Percentiles rank a stretch among this genome's conserved stretches.
These are phyloP conservation scores for Gopherus flavomarginatus DNA, from an alignment of 2,113 vertebrate genomes.

Conservation along the genomic window DNA sequence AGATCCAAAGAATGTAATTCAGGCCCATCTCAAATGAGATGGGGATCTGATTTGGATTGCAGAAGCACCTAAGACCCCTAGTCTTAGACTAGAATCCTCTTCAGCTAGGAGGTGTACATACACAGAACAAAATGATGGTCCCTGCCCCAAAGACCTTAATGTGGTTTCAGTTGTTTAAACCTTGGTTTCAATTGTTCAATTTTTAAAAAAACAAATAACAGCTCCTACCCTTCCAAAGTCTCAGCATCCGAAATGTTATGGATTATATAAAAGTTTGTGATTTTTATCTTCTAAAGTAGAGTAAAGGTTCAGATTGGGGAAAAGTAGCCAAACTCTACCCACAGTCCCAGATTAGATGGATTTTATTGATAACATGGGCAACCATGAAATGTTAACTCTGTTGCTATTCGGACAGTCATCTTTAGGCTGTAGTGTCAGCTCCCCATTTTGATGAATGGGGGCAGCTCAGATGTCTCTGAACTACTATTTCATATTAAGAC, in stretches of 20 bases:
- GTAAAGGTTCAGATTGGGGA: constrained; percentile 56
- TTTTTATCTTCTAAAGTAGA: constrained; percentile 58
- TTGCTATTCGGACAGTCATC: constrained; percentile 53
- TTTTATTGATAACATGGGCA: constrained; percentile 58
- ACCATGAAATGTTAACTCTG: constrained; percentile 61
- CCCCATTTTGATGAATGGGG: constrained; percentile 60
- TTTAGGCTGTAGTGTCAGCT: constrained; percentile 54
- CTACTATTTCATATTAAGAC: constrained; percentile 22
- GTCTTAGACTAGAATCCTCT: neutral
- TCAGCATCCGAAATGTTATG: constrained; percentile 56
- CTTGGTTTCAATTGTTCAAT: neutral
- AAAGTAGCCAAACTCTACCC: constrained; percentile 47
- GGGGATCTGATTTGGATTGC: constrained; percentile 29
- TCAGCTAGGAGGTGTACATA: constrained; percentile 28
- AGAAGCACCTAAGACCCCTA: neutral
- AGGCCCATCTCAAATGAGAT: constrained; percentile 4
- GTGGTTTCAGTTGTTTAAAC: constrained; percentile 51
- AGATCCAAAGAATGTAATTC: neutral
- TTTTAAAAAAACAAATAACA: constrained; percentile 53
- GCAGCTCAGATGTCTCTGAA: constrained; percentile 47
- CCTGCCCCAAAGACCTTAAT: constrained; percentile 47
- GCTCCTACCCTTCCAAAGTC: constrained; percentile 45
- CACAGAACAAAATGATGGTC: constrained; percentile 33
- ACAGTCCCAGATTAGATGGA: constrained; percentile 3
- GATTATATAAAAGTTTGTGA: constrained; percentile 45